Evolutionary conservation across 2,888 invertebrate species (phyloP).

Genomic region (Dynastes grantii): DNA sequence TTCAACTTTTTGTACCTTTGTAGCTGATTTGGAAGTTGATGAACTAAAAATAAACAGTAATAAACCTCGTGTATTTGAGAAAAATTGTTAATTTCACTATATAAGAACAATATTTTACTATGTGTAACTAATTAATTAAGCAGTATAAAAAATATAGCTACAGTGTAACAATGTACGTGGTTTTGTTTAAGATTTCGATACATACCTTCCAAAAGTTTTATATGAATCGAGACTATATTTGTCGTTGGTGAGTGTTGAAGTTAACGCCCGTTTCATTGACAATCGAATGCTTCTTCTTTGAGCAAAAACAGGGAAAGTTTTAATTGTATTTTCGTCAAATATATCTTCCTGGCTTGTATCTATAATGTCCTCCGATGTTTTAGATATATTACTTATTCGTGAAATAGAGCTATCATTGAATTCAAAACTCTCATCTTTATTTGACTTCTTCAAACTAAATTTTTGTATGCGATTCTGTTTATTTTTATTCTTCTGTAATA

Average conservation of each 20-base stretch:
- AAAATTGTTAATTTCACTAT: no score
- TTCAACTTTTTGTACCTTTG: neutral
- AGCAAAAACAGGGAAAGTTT: constrained; percentile 24
- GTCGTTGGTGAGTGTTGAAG: neutral
- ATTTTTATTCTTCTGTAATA: constrained; percentile 1
- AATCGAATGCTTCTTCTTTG: constrained; percentile 28
- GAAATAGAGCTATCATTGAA: neutral
- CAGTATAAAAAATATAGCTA: no score
- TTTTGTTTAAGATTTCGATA: no score
- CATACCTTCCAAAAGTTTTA: neutral
- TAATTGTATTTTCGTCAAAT: constrained; percentile 23
- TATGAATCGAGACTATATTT: neutral
- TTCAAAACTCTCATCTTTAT: neutral
- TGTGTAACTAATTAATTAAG: no score
- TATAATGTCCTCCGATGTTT: neutral
- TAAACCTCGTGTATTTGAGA: no score
- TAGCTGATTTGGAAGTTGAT: neutral
- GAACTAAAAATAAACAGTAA: neutral
- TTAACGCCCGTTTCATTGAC: constrained; percentile 10
- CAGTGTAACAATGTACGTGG: no score
- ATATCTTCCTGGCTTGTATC: constrained; percentile 30
- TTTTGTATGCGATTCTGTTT: neutral
- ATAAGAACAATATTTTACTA: no score
- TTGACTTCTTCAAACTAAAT: constrained; percentile 18
- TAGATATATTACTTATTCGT: neutral